Evolutionary conservation across 2,113 vertebrate species (phyloP).

Genomic region (Oncorhynchus mykiss): DNA sequence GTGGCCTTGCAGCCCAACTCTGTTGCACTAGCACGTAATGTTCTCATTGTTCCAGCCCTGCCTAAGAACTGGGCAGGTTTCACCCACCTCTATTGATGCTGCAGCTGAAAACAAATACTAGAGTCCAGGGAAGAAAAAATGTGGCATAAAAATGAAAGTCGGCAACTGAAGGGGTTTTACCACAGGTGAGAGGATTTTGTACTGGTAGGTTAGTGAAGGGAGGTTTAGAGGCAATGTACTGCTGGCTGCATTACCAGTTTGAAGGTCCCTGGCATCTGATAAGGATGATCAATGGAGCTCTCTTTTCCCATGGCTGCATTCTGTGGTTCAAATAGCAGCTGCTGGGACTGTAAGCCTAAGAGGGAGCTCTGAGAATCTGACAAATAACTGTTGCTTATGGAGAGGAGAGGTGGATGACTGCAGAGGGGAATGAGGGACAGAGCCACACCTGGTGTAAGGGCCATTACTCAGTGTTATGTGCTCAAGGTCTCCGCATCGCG

Average conservation of each 20-base stretch:
- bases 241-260: not conserved
- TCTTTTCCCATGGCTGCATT: not conserved
- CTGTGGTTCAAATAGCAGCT: not conserved
- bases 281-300: not conserved
- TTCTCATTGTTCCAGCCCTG: constrained; percentile 57
- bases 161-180: constrained; percentile 1
- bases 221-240: not conserved
- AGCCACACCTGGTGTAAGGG: constrained; percentile 32
- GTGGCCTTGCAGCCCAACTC: constrained; percentile 32
- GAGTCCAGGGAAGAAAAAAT: constrained; percentile 12
- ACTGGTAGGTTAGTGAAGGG: not conserved
- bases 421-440: not conserved
- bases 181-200: not conserved
- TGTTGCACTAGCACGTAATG: constrained; percentile 23
- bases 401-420: constrained; percentile 19
- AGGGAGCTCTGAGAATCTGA: not conserved
- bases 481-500: constrained; percentile 24
- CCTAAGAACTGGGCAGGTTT: constrained; percentile 44
- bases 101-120: constrained; percentile 47
- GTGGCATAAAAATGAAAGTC: constrained; percentile 22
- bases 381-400: too few species aligned
- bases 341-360: not conserved
- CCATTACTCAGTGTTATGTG: constrained; percentile 38
- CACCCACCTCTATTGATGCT: constrained; percentile 43
- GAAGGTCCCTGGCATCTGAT: not conserved